Conservation (phyloP, 1,140 invertebrate genomes). For the Subanguina moxae region DNA sequence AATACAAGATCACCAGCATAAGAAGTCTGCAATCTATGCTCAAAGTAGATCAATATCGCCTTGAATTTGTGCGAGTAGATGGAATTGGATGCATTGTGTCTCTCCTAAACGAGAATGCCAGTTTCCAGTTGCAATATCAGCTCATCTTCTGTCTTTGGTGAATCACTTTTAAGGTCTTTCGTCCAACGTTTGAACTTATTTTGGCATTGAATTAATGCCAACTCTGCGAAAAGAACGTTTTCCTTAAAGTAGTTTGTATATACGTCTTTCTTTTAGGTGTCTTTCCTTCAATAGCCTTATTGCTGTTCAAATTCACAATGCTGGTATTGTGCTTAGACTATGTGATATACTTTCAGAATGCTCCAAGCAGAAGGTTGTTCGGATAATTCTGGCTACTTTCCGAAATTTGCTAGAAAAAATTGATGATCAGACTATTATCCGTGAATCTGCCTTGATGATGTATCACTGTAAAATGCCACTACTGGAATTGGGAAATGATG, state of each 20-base stretch:
- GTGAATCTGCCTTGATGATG: slow-evolving; percentile 96
- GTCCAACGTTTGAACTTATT: background rate
- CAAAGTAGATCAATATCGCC: slow-evolving; percentile 87
- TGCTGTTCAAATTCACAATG: slow-evolving; percentile 68
- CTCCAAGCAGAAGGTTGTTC: slow-evolving; percentile 91
- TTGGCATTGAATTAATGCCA: no score
- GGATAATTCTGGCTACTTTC: slow-evolving; percentile 94
- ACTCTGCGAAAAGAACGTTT: background rate
- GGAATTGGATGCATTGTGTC: slow-evolving; percentile 74
- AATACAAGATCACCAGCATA: slow-evolving; percentile 94
- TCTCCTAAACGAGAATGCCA: slow-evolving; percentile 77
- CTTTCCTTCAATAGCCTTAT: slow-evolving; percentile 88
- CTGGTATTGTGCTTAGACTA: slow-evolving; percentile 89
- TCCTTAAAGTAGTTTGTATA: background rate
- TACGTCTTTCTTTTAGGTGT: slow-evolving; percentile 65
- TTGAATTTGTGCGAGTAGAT: slow-evolving; percentile 90
- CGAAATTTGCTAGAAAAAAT: slow-evolving; percentile 95
- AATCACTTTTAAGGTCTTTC: background rate
- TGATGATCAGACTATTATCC: slow-evolving; percentile 77
- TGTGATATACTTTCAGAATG: slow-evolving; percentile 95
- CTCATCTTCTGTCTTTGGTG: slow-evolving; percentile 88
- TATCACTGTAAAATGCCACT: slow-evolving; percentile 93
- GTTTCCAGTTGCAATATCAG: slow-evolving; percentile 99
- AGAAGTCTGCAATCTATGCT: slow-evolving; percentile 99
- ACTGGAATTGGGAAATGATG: slow-evolving; percentile 83